Evolutionary conservation across 2,113 vertebrate species (phyloP), one percentile per base, ranked within the genome.

Genomic region (Pedionomus torquatus): DNA sequence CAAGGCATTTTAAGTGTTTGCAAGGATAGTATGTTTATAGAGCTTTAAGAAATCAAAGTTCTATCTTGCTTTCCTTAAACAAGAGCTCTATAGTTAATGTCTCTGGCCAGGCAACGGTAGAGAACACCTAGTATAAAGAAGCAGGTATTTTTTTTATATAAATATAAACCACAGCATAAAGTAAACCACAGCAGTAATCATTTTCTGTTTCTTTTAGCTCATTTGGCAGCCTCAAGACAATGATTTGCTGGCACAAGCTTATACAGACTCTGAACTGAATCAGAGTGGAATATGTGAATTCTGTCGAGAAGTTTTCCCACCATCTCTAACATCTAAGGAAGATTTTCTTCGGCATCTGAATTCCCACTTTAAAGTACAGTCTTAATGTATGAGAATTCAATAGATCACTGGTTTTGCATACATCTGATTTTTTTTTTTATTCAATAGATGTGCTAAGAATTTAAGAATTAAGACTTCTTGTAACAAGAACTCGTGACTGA

Each of bases 301-400:
- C 98, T 99, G 99, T 98, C 96, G 98, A 58, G 98, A 99, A 95
- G 98, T 98, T 97, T 99, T 99, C 97, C 99, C 99, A 97, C 98
- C 98, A 97, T 99, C 99, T 90, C 95, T 95, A 97, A 98, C 96
- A 94, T 98, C 98, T 90, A 98, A 95, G 86, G 97, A 96, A 83
- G 98, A 98, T 95, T 99, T 99, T 98, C 98, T 99, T 94, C 98
- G 98, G 98, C 99, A 99, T 98, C 99, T 99, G 96, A 99, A 99
- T 98, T 99, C 98, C 95, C 99, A 99, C 98, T 99, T 99, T 98
- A 98, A 98, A 97, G 98, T 97, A 92, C 98, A 98, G 94, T 98
- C 98, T 93, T 98, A 98, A 98, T 93, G 97, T 98, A 98, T 93
- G 96, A 95, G 89, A 96, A 98, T 96, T 97, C 92, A 95, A 76